Evolutionary conservation across 1,140 invertebrate genomes (phyloP).

Genomic region (Himalopsyche phryganea): DNA sequence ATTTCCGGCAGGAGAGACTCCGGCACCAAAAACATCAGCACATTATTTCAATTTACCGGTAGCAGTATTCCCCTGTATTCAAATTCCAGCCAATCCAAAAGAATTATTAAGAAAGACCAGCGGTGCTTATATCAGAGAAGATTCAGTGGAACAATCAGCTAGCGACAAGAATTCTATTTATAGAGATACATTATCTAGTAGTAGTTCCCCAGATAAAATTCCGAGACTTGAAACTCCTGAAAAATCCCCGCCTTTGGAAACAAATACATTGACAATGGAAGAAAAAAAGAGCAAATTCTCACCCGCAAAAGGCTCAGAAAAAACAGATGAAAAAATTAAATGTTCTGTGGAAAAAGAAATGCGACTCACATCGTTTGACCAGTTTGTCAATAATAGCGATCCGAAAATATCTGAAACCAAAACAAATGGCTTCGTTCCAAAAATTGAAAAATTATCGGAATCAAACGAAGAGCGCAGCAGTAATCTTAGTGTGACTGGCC

Average conservation of each 20-base stretch:
- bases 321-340: neutral
- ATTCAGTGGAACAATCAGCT: conserved; percentile 18
- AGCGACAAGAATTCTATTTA: neutral
- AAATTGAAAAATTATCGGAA: neutral
- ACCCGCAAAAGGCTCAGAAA: neutral
- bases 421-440: neutral
- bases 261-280: neutral
- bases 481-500: no score
- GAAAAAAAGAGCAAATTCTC: neutral
- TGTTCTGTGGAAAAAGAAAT: neutral
- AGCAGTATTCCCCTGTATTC: conserved; percentile 48
- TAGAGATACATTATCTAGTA: neutral
- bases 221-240: no score
- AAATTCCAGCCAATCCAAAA: conserved; percentile 49
- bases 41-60: conserved; percentile 37
- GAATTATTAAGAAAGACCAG: conserved; percentile 46
- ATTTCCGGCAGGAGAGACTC: conserved; percentile 38
- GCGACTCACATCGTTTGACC: no score
- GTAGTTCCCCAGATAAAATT: neutral
- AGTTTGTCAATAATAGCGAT: no score
- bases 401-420: conserved; percentile 6
- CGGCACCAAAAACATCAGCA: conserved; percentile 31
- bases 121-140: conserved; percentile 36
- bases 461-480: no score
- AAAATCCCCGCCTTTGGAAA: neutral